Conservation (phyloP, 1,140 invertebrate species). For the Neotoxoptera formosana region DNA sequence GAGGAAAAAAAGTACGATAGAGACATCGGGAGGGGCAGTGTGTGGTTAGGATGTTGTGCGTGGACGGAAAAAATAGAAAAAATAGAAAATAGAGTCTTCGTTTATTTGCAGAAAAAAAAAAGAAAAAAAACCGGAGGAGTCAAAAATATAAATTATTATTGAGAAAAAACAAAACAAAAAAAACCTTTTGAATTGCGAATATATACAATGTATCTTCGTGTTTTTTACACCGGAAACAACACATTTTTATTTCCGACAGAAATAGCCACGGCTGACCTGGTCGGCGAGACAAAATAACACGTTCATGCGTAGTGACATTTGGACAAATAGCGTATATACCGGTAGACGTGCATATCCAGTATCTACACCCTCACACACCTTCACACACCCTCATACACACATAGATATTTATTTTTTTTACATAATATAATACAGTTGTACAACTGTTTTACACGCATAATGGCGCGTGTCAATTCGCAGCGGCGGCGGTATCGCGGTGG, state of each 20-base stretch:
- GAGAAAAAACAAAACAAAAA: not conserved
- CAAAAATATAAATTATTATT: constrained; percentile 14
- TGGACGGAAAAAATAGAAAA: not conserved
- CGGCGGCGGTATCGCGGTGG: too few relatives aligned
- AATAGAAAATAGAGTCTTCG: not conserved
- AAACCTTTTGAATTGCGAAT: not conserved
- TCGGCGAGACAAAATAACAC: constrained; percentile 19
- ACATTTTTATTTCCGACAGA: constrained; percentile 1
- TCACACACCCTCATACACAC: not conserved
- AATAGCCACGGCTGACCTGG: constrained; percentile 4
- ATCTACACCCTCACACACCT: not conserved
- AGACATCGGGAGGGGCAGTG: not conserved
- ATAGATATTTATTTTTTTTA: not conserved
- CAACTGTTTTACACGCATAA: not conserved
- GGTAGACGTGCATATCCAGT: not conserved
- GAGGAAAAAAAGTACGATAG: not conserved
- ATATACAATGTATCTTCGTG: not conserved
- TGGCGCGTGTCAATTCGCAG: not conserved
- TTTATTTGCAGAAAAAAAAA: constrained; percentile 19
- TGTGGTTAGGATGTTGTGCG: not conserved
- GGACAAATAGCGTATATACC: constrained; percentile 4
- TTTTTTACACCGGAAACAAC: constrained; percentile 20
- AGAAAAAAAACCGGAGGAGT: not conserved
- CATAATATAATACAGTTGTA: too few relatives aligned
- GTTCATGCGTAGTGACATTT: constrained; percentile 17